phyloP scores from a whole-genome alignment of 2,113 vertebrate species.

The Ptyas mucosa region DNA sequence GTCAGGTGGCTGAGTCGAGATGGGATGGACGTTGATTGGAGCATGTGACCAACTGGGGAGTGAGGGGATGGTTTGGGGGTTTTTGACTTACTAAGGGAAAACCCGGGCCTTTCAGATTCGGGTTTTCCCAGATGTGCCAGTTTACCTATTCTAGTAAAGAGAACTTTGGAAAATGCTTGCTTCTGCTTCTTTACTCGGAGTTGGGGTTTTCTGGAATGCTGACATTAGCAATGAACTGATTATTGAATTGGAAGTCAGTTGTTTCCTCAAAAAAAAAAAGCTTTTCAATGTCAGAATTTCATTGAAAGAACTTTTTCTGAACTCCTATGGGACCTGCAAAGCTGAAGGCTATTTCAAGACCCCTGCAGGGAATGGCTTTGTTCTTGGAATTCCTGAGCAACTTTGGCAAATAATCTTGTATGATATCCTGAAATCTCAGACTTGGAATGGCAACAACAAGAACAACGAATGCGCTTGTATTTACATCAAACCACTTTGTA shows the following conservation, averaged over 20 bases:
- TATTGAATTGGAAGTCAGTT: neutral
- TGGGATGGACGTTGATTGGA: too few relatives aligned
- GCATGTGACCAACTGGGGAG: too few relatives aligned
- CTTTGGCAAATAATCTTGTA: neutral
- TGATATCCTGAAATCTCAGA: neutral
- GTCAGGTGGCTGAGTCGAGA: too few relatives aligned
- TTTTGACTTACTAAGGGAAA: too few relatives aligned
- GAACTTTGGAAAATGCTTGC: too few relatives aligned
- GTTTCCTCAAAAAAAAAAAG: neutral
- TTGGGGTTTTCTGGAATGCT: too few relatives aligned
- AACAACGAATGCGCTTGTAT: neutral
- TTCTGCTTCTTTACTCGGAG: too few relatives aligned
- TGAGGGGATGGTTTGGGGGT: too few relatives aligned
- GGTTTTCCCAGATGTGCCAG: too few relatives aligned
- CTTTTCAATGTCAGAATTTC: neutral
- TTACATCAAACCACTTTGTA: neutral
- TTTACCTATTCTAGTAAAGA: too few relatives aligned
- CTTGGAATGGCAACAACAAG: neutral
- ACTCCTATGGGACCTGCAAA: neutral
- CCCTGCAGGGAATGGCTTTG: neutral
- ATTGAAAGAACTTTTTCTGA: slow-evolving; percentile 51
- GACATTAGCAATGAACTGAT: neutral
- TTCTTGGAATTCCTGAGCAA: neutral
- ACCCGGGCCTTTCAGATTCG: too few relatives aligned
- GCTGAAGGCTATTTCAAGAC: neutral